Conservation (phyloP, 2,797 vertebrate genomes). For the Falco naumanni region DNA sequence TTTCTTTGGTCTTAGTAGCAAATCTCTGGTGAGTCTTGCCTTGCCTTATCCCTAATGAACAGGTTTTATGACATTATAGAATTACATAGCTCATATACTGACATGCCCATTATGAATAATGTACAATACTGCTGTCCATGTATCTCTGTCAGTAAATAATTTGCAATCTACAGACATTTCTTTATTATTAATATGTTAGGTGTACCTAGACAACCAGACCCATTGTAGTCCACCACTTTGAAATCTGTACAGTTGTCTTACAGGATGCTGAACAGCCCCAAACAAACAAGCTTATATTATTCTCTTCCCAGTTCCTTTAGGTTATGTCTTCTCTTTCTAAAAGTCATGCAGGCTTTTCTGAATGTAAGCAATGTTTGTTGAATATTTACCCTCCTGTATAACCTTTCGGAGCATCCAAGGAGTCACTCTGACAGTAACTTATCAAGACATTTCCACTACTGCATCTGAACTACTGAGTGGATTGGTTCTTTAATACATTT, state of each 20-base stretch:
- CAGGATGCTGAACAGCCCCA: neutral
- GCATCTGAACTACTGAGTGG: neutral
- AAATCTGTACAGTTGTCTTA: neutral
- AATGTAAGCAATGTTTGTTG: neutral
- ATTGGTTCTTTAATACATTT: neutral
- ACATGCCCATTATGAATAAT: neutral
- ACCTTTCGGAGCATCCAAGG: neutral
- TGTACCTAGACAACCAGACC: neutral
- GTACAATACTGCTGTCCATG: neutral
- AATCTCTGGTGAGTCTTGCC: neutral
- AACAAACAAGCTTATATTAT: neutral
- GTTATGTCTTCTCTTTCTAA: neutral
- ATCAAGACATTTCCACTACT: neutral
- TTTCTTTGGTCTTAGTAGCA: neutral
- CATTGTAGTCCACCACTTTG: neutral
- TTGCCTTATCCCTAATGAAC: neutral
- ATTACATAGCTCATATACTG: neutral
- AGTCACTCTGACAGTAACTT: neutral
- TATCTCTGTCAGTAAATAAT: neutral
- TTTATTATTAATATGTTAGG: neutral
- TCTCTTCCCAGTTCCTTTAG: neutral
- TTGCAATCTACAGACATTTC: neutral
- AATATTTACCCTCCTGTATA: neutral
- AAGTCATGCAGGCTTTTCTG: neutral
- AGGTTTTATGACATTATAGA: neutral